Evolutionary conservation across 2,888 invertebrate genomes (phyloP).

Genomic region (Trachelus iudaicus): DNA sequence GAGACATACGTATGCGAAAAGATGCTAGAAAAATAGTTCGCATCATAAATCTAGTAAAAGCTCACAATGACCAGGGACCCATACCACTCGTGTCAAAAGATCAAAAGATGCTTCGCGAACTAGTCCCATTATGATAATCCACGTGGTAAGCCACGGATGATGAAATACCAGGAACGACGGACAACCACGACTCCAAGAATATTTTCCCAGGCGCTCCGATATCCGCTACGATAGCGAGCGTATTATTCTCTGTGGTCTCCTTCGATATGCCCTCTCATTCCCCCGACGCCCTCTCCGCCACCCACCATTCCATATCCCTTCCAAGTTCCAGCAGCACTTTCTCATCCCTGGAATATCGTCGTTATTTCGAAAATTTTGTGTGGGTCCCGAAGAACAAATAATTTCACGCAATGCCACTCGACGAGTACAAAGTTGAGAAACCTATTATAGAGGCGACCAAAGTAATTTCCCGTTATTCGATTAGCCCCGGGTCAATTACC

Average conservation of each 20-base stretch:
- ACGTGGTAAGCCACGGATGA: neutral
- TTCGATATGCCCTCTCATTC: neutral
- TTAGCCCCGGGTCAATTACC: neutral
- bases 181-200: neutral
- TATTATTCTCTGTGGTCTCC: neutral
- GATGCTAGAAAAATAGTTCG: conserved; percentile 30
- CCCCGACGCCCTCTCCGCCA: too few relatives aligned
- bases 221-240: neutral
- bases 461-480: neutral
- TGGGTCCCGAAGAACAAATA: neutral
- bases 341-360: neutral
- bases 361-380: neutral
- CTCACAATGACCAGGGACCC: conserved; percentile 10
- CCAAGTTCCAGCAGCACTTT: neutral
- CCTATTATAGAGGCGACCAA: neutral
- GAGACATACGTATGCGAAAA: neutral
- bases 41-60: conserved; percentile 34
- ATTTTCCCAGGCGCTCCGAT: neutral
- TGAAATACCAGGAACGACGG: neutral
- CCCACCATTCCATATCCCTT: neutral
- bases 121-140: conserved; percentile 3
- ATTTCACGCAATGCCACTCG: neutral
- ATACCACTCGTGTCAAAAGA: neutral
- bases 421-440: neutral
- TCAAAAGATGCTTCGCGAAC: conserved; percentile 4